Base-by-base conservation (phyloP, 2,888 invertebrate genomes). In the Epinotia brunnichana region DNA sequence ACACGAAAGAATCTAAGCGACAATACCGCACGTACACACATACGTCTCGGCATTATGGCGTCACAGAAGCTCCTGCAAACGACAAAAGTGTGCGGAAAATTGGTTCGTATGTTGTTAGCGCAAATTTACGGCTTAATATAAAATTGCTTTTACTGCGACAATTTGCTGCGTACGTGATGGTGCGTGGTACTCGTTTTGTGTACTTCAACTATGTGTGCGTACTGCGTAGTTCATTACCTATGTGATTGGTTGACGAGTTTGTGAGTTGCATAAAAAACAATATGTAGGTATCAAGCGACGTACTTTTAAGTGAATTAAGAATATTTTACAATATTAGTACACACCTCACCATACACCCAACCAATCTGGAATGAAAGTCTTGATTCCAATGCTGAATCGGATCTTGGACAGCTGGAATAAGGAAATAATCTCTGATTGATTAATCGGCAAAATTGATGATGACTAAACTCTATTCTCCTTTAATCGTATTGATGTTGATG, bases 51-150 rank as follows among this genome's bases (percentile, higher is more conserved):
- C 3, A n/a, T 10, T 17, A 15, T 24, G 29, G 41, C 35, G 19
- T 35, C 59, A 44, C 53, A 61, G 57, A 53, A 59, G 54, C 62
- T 63, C 53, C 64, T 67, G 66, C 63, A 44, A 68, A 69, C 69
- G 74, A 71, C 71, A 85, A 84, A 85, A 86, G 82, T 85, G 84
- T 68, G 76, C 78, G 80, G 82, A 81, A 85, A 86, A 86, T 85
- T 85, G 87, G 83, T 81, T 83, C 83, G 81, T 81, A 78, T 81
- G 82, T 83, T 85, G 85, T 85, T 86, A 84, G 81, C 82, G 81
- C 82, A 81, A 87, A 88, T 88, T 89, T 88, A 89, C 85, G 87
- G 84, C 85, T 87, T 86, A 87, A 89, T 88, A 87, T 87, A 86
- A 87, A 84, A 82, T 85, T 82, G 84, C 82, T 83, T 87, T 86